Conservation (phyloP, 2,797 vertebrate genomes). For the Hirundo rustica region DNA sequence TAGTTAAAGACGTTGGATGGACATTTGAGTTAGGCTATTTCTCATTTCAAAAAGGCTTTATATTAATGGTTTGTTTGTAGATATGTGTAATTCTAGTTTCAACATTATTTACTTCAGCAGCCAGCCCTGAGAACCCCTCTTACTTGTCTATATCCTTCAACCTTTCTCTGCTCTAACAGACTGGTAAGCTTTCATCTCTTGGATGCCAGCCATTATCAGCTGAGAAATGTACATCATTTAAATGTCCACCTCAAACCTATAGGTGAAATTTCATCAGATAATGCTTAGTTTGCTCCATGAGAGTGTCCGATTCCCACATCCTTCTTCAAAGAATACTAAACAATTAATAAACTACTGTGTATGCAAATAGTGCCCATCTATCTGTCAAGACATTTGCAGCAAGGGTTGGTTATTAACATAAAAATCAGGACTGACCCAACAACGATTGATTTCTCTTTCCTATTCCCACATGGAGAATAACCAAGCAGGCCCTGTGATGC, state of each 20-base stretch:
- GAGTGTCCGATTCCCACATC: neutral
- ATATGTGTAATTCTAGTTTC: neutral
- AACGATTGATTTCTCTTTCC: neutral
- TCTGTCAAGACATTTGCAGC: neutral
- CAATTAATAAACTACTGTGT: neutral
- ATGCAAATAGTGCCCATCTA: neutral
- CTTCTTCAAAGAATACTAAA: neutral
- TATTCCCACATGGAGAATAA: neutral
- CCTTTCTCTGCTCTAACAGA: neutral
- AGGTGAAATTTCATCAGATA: neutral
- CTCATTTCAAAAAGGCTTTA: conserved; percentile 29
- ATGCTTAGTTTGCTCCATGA: neutral
- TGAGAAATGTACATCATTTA: conserved; percentile 4
- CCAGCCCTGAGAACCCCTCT: neutral
- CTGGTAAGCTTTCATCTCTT: neutral
- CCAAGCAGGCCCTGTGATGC: neutral
- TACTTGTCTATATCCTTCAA: neutral
- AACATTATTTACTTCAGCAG: conserved; percentile 37
- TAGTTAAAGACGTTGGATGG: conserved; percentile 72
- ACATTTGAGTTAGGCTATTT: conserved; percentile 61
- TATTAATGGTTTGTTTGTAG: conserved; percentile 25
- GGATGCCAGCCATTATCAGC: neutral
- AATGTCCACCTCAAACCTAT: neutral
- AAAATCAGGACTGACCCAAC: neutral
- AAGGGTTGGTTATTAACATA: neutral